Conservation (phyloP, 2,797 vertebrate species). For the Cygnus olor region DNA sequence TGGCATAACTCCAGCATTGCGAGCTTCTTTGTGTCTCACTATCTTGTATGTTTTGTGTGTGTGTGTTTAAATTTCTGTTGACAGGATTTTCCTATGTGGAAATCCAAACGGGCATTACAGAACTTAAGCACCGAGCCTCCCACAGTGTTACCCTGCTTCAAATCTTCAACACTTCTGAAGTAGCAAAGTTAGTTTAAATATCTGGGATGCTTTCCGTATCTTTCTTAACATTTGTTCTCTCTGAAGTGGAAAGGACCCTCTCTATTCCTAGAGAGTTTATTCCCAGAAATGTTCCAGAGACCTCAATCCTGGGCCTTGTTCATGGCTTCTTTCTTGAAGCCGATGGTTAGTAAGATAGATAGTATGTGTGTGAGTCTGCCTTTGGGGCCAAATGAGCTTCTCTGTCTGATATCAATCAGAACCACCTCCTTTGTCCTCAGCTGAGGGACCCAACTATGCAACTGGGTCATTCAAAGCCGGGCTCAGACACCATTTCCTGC, state of each 20-base stretch:
- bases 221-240: background rate
- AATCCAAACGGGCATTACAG: background rate
- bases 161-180: background rate
- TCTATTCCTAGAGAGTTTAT: background rate
- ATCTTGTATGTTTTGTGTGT: background rate
- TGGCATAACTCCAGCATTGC: background rate
- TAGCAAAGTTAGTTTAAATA: background rate
- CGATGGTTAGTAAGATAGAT: background rate
- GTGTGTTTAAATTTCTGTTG: background rate
- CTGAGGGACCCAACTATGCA: background rate
- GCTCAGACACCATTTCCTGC: background rate
- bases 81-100: background rate
- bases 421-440: background rate
- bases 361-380: background rate
- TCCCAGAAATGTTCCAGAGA: background rate
- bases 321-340: background rate
- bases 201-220: background rate
- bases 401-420: background rate
- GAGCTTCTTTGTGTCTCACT: background rate
- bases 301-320: background rate
- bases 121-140: background rate
- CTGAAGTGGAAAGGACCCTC: background rate
- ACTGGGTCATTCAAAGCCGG: background rate
- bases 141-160: background rate
- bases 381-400: background rate